phyloP scores from a whole-genome alignment of 2,113 vertebrate species.

The Noturus placidus region DNA sequence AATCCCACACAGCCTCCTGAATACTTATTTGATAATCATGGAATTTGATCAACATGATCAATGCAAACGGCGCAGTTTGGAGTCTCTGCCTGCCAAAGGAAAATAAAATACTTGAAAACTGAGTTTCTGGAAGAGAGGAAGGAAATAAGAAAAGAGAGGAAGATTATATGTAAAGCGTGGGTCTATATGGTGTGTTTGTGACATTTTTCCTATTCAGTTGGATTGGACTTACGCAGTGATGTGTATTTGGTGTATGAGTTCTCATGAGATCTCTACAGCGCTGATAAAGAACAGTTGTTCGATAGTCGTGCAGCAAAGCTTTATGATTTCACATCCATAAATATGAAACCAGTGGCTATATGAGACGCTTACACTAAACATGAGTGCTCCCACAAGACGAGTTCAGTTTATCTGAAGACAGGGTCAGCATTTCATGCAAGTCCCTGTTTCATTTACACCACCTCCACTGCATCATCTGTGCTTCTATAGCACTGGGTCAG shows the following conservation, averaged over 20 bases:
- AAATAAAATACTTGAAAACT: neutral
- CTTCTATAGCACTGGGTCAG: neutral
- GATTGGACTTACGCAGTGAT: neutral
- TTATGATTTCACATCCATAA: neutral
- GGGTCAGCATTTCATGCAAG: neutral
- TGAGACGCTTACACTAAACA: neutral
- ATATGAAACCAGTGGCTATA: neutral
- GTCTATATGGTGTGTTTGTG: neutral
- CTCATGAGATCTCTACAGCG: neutral
- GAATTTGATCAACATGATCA: constrained; percentile 48
- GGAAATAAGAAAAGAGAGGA: neutral
- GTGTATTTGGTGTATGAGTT: neutral
- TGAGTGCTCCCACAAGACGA: neutral
- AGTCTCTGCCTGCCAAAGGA: constrained; percentile 24
- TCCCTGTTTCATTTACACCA: constrained; percentile 18
- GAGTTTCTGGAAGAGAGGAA: constrained; percentile 1
- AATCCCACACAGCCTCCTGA: constrained; percentile 60
- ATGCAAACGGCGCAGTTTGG: constrained; percentile 49
- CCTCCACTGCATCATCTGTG: constrained; percentile 29
- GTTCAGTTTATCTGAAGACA: constrained; percentile 13
- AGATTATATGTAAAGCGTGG: neutral
- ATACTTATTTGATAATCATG: constrained; percentile 52
- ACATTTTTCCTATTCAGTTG: neutral
- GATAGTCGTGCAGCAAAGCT: neutral
- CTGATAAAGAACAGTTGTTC: neutral